These are phyloP conservation scores for Phoronis australis DNA, from an alignment of 2,888 invertebrate genomes.

Conservation along the genomic window DNA sequence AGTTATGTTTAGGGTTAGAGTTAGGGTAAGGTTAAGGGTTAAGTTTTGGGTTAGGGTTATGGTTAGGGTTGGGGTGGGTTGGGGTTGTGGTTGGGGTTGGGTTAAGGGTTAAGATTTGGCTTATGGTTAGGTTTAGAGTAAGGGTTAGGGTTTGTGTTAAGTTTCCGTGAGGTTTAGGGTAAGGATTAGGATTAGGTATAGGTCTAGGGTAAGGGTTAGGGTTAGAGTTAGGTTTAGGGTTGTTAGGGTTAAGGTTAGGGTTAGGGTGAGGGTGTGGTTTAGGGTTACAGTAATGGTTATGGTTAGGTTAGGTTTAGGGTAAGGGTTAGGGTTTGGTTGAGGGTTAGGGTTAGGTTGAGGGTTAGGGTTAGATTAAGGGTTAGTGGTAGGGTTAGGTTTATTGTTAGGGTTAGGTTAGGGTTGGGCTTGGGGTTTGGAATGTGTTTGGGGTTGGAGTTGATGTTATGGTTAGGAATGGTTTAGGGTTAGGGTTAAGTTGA, in stretches of 20 bases:
- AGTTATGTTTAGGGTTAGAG: too few relatives aligned
- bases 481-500: slow-evolving; percentile 7
- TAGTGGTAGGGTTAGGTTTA: slow-evolving; percentile 10
- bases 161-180: too few relatives aligned
- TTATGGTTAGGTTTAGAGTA: too few relatives aligned
- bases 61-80: slow-evolving; percentile 6
- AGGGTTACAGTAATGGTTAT: slow-evolving; percentile 11
- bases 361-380: slow-evolving; percentile 9
- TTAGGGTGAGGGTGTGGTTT: slow-evolving; percentile 3
- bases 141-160: too few relatives aligned
- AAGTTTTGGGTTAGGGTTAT: too few relatives aligned
- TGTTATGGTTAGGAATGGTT: slow-evolving; percentile 14
- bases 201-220: slow-evolving; percentile 5
- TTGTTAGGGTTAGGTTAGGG: too few relatives aligned
- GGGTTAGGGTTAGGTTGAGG: too few relatives aligned
- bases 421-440: too few relatives aligned
- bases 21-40: slow-evolving; percentile 10
- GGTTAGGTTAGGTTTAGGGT: slow-evolving; percentile 13
- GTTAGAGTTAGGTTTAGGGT: slow-evolving; percentile 3
- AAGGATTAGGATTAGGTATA: slow-evolving; percentile 4
- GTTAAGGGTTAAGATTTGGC: slow-evolving; percentile 1
- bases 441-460: slow-evolving; percentile 17
- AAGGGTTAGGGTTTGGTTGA: slow-evolving; percentile 13
- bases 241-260: background rate
- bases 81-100: slow-evolving; percentile 4